Evolutionary conservation across 2,113 vertebrate species (phyloP).

Genomic region (Mesoclemmys tuberculata): DNA sequence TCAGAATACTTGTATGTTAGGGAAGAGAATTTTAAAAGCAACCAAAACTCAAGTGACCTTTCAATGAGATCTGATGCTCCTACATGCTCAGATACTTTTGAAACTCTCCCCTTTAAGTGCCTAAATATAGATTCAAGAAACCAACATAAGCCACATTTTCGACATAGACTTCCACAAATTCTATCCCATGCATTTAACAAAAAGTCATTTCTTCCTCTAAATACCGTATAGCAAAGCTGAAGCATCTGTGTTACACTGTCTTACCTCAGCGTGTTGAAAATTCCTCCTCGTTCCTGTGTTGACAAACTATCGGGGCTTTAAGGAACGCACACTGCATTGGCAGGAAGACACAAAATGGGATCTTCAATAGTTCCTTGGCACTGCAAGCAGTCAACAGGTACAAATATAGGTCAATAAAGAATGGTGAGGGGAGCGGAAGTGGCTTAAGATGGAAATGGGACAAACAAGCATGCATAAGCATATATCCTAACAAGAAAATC

Average conservation of each 20-base stretch:
- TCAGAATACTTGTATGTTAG: neutral
- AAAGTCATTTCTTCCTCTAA: no score
- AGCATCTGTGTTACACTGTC: neutral
- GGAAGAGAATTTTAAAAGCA: neutral
- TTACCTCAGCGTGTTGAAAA: conserved; percentile 48
- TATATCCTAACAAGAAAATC: neutral
- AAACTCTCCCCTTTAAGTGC: neutral
- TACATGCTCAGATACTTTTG: neutral
- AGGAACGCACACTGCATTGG: neutral
- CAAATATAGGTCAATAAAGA: conserved; percentile 7
- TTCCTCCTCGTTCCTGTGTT: conserved; percentile 1
- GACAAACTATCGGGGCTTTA: neutral
- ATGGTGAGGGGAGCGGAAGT: neutral
- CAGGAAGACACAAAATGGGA: neutral
- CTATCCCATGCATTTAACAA: neutral
- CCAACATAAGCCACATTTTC: neutral
- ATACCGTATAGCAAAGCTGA: neutral
- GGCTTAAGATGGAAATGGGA: neutral
- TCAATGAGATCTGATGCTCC: neutral
- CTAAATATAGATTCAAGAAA: neutral
- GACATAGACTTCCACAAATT: neutral
- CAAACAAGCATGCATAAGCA: neutral
- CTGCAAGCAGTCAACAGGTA: neutral
- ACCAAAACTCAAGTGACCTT: neutral
- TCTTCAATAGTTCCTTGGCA: neutral